Evolutionary conservation across 2,888 invertebrate genomes (phyloP), one percentile per base, ranked within the genome.

Genomic region (Pterostichus madidus): DNA sequence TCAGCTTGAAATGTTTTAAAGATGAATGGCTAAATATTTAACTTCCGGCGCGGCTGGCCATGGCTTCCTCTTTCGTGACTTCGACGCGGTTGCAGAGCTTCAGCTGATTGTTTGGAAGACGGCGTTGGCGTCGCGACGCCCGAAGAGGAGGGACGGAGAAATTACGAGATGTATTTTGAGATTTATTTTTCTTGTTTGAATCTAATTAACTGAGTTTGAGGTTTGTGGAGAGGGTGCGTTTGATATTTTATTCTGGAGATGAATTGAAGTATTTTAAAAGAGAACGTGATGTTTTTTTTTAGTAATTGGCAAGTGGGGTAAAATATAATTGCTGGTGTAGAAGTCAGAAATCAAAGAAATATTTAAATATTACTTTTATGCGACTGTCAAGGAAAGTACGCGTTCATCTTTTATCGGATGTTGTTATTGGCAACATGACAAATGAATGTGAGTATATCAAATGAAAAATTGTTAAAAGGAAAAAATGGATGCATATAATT

Each of bases 1-100:
- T 17, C 11, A 8, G 24, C 44, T 17, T 73, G 10, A 46, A 73
- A 44, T 73, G 46, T 73, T 73, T 73, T 73, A 46, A 24, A 73
- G 73, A 73, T 73, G 17, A 73, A 73, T 73, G 73, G 73, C 49
- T 73, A 73, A 73, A 73, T 73, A 73, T 73, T 73, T 73, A 73
- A 49, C 73, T 73, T 73, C 73, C 73, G 44, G 31, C 13, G 13
- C 59, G 24, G 24, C 31, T 44, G 73, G 0, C 24, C 1, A 59
- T 6, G 59, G 24, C 13, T 59, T 59, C 24, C 3, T 49, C 15
- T 59, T 53, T 53, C 53, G 53, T 39, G 39, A 39, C 39, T 39
- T 39, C 39, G 39, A 39, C 39, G 8, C 13, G 6, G 49, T 49
- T 11, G 49, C 49, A 49, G 49, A 49, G 49, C 49, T 49, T 49